These are phyloP conservation scores for Polymixis lichenea DNA, from an alignment of 2,888 invertebrate genomes.

Conservation along the genomic window DNA sequence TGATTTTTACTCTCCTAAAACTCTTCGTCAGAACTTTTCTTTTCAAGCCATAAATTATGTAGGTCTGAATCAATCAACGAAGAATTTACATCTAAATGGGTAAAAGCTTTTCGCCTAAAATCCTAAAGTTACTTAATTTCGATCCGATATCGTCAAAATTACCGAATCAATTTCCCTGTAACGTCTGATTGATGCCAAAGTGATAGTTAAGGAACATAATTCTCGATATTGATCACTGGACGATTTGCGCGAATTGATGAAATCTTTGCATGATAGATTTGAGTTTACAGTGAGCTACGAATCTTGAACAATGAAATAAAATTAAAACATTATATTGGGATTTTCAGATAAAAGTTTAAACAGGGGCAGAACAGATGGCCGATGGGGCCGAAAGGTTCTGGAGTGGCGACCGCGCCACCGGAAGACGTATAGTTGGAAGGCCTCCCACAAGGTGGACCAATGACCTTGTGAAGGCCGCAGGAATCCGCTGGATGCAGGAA, in stretches of 20 bases:
- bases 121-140: not conserved
- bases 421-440: too few species aligned
- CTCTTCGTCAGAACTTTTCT: not conserved
- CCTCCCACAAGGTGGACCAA: too few species aligned
- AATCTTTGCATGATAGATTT: constrained; percentile 71
- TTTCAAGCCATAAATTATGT: not conserved
- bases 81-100: not conserved
- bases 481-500: too few species aligned
- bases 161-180: constrained; percentile 32
- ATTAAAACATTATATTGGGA: too few species aligned
- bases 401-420: too few species aligned
- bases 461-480: too few species aligned
- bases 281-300: constrained; percentile 51
- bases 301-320: not conserved
- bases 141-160: constrained; percentile 31
- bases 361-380: too few species aligned
- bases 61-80: not conserved
- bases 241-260: constrained; percentile 71
- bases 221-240: constrained; percentile 65
- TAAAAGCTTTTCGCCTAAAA: not conserved
- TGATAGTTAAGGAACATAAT: constrained; percentile 66
- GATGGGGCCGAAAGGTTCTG: too few species aligned
- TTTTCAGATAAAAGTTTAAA: too few species aligned
- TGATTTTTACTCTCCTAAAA: not conserved
- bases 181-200: constrained; percentile 59